Base-by-base conservation (phyloP, 2,888 invertebrate genomes). In the Pilophorus perplexus region DNA sequence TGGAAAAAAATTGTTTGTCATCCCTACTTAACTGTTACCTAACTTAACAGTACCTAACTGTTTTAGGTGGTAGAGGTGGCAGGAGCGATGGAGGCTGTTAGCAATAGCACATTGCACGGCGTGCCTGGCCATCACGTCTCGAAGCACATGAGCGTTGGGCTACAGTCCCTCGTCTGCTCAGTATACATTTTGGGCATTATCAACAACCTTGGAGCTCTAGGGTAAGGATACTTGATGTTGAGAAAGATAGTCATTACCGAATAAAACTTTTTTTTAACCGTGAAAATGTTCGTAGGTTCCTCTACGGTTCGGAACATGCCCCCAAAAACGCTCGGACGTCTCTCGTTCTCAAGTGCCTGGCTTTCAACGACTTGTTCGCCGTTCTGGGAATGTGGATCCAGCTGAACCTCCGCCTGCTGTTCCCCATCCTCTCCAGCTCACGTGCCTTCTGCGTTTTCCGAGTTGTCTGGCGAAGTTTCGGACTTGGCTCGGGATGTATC, bases 401-500 rank as follows among this genome's bases (percentile, higher is more conserved):
- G 66, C 83, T 88, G 80, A 75, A 87, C 74, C 78, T 88, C 42
- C 79, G 79, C 64, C 75, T 78, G 68, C 77, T 78, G 71, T 71
- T 78, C n/a, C 73, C 78, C 5, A 71, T 76, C n/a, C 72, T 77
- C 28, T 68, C 75, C 37, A 72, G 72, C 23, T 70, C 73, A n/a
- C 74, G 76, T 38, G 78, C 78, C 73, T 82, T 82, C 75, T 89
- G 89, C 78, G 82, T 80, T 28, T 77, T 83, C 70, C 81, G 88
- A 71, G 89, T 92, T 4, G 79, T 89, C 62, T 85, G 90, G 79
- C 82, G 92, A 68, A 85, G 87, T 72, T 92, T 92, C 78, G 93
- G 92, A 54, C 81, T 92, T 67, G 90, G 90, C 74, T 90, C 91
- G 72, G 92, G 91, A 44, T 89, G 90, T 78, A 90, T 92, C 73